A percentile compares a stretch with the other conserved stretches of the same genome.
These are phyloP conservation scores for Indri indri DNA, from an alignment of 2,113 vertebrate species.

Conservation along the genomic window DNA sequence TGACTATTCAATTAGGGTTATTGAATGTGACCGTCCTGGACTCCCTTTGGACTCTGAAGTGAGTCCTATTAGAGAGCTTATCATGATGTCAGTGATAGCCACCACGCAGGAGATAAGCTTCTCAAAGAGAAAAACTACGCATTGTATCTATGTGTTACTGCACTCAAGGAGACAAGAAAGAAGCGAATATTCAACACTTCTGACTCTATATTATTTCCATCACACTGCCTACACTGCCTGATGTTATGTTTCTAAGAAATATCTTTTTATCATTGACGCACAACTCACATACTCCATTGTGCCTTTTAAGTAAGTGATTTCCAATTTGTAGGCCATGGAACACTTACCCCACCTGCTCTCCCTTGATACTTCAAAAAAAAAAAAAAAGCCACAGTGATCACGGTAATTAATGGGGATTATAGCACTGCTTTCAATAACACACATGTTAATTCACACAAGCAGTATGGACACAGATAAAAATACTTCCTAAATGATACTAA, in stretches of 20 bases:
- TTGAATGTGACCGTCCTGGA: not conserved
- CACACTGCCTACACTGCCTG: not conserved
- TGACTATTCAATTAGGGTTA: not conserved
- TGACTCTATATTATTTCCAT: slow-evolving; percentile 21
- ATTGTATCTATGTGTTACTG: not conserved
- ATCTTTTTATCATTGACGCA: not conserved
- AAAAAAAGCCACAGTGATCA: not conserved
- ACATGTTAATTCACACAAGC: not conserved
- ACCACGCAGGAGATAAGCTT: not conserved
- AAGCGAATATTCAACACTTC: not conserved
- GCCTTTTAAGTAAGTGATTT: slow-evolving; percentile 42
- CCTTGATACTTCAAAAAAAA: not conserved
- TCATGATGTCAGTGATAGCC: not conserved
- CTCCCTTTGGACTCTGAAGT: not conserved
- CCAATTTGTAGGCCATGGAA: slow-evolving; percentile 6
- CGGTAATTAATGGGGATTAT: slow-evolving; percentile 31
- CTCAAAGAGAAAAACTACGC: not conserved
- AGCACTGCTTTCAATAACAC: slow-evolving; percentile 25
- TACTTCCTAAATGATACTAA: not conserved
- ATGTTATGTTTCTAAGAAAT: slow-evolving; percentile 42
- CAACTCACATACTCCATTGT: slow-evolving; percentile 27
- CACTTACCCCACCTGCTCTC: not conserved
- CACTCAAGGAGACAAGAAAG: not conserved
- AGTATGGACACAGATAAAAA: not conserved
- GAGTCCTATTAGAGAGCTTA: not conserved